Evolutionary conservation across 2,797 vertebrate species (phyloP), one percentile per base, ranked within the genome.

Genomic region (Acridotheres tristis): DNA sequence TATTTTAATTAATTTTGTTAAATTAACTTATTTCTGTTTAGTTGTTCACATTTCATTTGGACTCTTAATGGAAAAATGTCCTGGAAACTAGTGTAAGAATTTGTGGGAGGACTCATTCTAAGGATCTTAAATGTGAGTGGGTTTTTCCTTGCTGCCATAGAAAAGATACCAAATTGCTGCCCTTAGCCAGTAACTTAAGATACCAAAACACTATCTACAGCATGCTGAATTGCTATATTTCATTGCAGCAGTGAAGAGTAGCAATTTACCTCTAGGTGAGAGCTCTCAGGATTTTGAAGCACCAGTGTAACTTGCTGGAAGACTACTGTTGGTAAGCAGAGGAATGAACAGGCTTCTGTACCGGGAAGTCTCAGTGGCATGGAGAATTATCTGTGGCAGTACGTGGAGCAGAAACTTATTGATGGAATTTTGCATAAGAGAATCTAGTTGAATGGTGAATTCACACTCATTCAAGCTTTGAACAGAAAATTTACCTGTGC

Each of bases 261-360:
- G 91, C 89, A 88, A 55, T 88, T 95, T 89, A 61, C 66, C 47
- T 53, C 72, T 89, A 76, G 69, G 63, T 63, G 82, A 91, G 83
- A 74, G 50, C 45, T 85, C 26, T 61, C 34, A 47, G 79, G 62
- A 40, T 84, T 80, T 80, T 75, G 87, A 81, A 92, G 72, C 1
- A 19, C 55, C 1, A 1, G 53, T 81, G 63, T 72, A 57, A 74
- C 79, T 84, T 82, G 59, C 75, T 88, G 66, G 57, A 81, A 85
- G 76, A 81, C 0, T 0, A 14, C 61, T 86, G 48, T 76, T 81
- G 84, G 85, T 93, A 85, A 96, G 87, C 83, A 66, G 43, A 61
- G 66, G 59, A 76, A 16, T 82, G 62, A 91, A 51, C 4, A 6
- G 55, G 21, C 48, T 68, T 51, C 76, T 84, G 34, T 76, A 15